A percentile compares a stretch with the other conserved stretches of the same genome.
phyloP scores from a whole-genome alignment of 2,888 invertebrate species.

The Caradrina clavipalpis region DNA sequence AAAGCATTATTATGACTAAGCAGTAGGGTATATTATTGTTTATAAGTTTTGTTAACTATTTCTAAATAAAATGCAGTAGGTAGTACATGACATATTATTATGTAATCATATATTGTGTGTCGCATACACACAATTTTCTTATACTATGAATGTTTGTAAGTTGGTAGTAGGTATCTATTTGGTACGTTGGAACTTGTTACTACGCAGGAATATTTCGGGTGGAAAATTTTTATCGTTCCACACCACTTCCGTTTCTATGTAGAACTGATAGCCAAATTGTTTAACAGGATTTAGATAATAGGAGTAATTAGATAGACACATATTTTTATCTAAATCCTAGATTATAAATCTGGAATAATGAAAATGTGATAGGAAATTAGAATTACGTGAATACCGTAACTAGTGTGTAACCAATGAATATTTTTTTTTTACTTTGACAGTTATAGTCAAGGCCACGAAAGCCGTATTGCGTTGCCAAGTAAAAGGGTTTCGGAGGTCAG shows the following conservation, averaged over 20 bases:
- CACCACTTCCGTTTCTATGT: background rate
- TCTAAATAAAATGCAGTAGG: too few species aligned
- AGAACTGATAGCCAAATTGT: slow-evolving; percentile 4
- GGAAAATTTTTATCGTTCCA: background rate
- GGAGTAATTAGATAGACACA: background rate
- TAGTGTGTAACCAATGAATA: background rate
- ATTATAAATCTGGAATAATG: slow-evolving; percentile 17
- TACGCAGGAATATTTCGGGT: background rate
- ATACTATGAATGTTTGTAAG: background rate
- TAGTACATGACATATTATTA: background rate
- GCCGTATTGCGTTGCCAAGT: too few species aligned
- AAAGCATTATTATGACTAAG: too few species aligned
- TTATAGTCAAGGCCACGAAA: too few species aligned
- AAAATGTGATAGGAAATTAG: slow-evolving; percentile 13
- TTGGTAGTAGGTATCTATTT: background rate
- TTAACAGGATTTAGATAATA: slow-evolving; percentile 37
- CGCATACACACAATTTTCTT: too few species aligned
- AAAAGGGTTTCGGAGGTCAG: too few species aligned
- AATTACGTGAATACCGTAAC: background rate
- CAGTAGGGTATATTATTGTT: too few species aligned
- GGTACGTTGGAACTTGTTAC: background rate
- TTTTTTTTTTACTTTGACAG: slow-evolving; percentile 3
- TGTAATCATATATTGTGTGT: background rate
- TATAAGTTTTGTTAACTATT: too few species aligned
- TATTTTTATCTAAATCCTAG: slow-evolving; percentile 35